Conservation (phyloP, 2,113 vertebrate genomes). For the Limanda limanda region DNA sequence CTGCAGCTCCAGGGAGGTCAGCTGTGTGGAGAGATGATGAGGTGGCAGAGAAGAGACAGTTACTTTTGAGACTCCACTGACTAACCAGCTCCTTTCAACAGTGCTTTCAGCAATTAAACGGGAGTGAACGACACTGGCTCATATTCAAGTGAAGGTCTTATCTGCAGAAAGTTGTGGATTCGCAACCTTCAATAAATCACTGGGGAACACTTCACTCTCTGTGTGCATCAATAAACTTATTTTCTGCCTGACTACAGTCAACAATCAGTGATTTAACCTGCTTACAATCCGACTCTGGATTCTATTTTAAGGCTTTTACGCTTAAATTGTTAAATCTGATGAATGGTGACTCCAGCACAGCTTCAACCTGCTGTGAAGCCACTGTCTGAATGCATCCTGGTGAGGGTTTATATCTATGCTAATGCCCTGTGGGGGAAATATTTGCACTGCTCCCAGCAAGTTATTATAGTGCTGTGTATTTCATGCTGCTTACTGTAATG, state of each 20-base stretch:
- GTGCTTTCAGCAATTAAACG: constrained; percentile 30
- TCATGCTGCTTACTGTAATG: constrained; percentile 57
- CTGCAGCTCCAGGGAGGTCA: constrained; percentile 96
- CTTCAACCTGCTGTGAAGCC: constrained; percentile 16
- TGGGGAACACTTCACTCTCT: constrained; percentile 29
- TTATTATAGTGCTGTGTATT: constrained; percentile 40
- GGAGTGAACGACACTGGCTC: constrained; percentile 11
- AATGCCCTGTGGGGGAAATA: constrained; percentile 49
- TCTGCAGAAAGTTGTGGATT: constrained; percentile 20
- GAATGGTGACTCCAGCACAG: constrained; percentile 20
- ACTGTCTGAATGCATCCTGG: constrained; percentile 28
- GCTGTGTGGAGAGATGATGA: constrained; percentile 77
- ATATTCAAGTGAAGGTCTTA: constrained; percentile 20
- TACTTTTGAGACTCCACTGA: constrained; percentile 27
- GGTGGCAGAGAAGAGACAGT: constrained; percentile 38
- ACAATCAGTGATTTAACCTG: constrained; percentile 16
- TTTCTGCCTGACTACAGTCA: constrained; percentile 25
- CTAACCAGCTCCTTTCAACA: constrained; percentile 19
- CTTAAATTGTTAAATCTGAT: constrained; percentile 21
- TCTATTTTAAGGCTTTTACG: constrained; percentile 21
- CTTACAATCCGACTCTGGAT: constrained; percentile 6
- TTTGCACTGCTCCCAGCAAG: constrained; percentile 37
- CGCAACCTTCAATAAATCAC: constrained; percentile 15
- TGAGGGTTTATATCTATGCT: constrained; percentile 52
- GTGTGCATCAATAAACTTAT: constrained; percentile 5